Percentiles rank a stretch among this genome's conserved stretches.
Evolutionary conservation across 2,888 invertebrate genomes (phyloP).

Genomic region (Agrotis puta): DNA sequence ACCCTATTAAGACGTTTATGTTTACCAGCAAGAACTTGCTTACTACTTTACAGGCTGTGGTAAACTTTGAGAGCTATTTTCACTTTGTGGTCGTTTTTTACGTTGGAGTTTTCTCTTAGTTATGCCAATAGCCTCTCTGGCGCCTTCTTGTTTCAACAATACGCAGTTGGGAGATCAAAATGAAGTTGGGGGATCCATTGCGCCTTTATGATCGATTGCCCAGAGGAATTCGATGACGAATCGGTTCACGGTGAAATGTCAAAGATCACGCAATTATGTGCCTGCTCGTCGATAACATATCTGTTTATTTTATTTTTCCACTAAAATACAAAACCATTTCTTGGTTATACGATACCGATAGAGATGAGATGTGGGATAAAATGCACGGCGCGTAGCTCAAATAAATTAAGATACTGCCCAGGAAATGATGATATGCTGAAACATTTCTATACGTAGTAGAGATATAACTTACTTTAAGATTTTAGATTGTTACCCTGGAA

Average conservation of each 20-base stretch:
- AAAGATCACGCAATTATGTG: neutral
- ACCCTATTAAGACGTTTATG: conserved; percentile 18
- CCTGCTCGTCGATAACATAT: neutral
- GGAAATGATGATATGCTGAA: neutral
- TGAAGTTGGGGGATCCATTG: neutral
- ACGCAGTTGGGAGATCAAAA: neutral
- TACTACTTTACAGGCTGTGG: conserved; percentile 4
- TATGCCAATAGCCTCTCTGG: neutral
- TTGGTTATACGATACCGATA: too few species aligned
- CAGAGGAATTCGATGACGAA: conserved; percentile 1
- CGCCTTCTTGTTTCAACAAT: neutral
- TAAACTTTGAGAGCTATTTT: conserved; percentile 10
- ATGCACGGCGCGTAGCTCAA: neutral
- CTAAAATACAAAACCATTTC: neutral
- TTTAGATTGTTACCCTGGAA: too few species aligned
- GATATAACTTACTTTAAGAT: neutral
- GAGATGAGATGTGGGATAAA: neutral
- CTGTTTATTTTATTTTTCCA: neutral
- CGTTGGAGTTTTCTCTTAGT: neutral
- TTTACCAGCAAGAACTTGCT: conserved; percentile 10
- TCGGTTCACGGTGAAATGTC: neutral
- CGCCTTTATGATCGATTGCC: neutral
- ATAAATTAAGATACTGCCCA: conserved; percentile 17
- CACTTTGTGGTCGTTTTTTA: conserved; percentile 1
- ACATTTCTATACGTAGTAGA: neutral